phyloP scores from a whole-genome alignment of 2,113 vertebrate genomes.

The Naja naja region DNA sequence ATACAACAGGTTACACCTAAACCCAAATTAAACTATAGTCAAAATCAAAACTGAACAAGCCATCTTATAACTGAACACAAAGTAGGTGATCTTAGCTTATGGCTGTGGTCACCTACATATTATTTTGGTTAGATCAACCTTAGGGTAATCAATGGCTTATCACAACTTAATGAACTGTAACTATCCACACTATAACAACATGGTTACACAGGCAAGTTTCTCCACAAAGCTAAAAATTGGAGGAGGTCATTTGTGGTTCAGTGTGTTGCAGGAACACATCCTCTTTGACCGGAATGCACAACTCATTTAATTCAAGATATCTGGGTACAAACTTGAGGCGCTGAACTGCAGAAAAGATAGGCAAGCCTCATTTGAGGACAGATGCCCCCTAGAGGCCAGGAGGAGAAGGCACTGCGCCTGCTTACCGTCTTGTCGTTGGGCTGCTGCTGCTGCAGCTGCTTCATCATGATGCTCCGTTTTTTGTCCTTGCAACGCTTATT shows the following conservation, averaged over 20 bases:
- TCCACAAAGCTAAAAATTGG: background rate
- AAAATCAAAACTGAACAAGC: background rate
- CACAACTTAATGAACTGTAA: background rate
- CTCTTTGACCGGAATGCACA: background rate
- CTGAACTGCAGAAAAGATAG: background rate
- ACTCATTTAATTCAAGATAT: background rate
- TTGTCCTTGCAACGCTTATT: slow-evolving; percentile 99
- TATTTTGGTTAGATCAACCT: background rate
- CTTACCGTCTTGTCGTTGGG: slow-evolving; percentile 98
- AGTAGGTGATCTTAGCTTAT: background rate
- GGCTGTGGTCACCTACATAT: background rate
- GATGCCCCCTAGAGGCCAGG: background rate
- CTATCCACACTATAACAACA: background rate
- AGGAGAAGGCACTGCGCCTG: slow-evolving; percentile 3
- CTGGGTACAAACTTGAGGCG: background rate
- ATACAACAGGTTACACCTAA: background rate
- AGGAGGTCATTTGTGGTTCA: background rate
- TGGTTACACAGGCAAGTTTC: background rate
- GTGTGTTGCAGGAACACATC: background rate
- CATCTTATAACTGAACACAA: background rate
- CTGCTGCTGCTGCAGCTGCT: slow-evolving; percentile 96
- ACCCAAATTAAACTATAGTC: background rate
- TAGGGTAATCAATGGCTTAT: background rate
- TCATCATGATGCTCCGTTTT: slow-evolving; percentile 94
- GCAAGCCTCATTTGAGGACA: rapidly evolving